phyloP scores from a whole-genome alignment of 1,140 invertebrate genomes.

The Armadillidium nasatum region DNA sequence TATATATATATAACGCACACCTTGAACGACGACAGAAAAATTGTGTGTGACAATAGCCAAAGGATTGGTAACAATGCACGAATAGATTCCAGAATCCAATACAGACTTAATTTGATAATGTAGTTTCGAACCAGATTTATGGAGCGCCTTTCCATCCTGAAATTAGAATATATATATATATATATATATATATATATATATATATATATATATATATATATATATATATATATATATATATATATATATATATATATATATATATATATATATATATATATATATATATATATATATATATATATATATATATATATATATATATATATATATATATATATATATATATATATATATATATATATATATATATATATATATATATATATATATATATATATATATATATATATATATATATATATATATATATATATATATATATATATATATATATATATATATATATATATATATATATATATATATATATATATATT shows the following conservation, averaged over 20 bases:
- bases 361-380: no score
- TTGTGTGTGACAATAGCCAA: neutral
- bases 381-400: no score
- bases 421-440: neutral
- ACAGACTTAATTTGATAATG: neutral
- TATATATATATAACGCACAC: neutral
- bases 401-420: no score
- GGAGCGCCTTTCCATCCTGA: neutral
- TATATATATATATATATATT: slow-evolving; percentile 15
- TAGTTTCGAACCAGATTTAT: neutral
- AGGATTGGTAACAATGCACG: slow-evolving; percentile 4
- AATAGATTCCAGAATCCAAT: neutral
- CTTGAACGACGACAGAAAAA: neutral
- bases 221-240: slow-evolving; percentile 9
- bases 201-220: neutral
- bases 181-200: slow-evolving; percentile 3
- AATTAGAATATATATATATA: neutral
- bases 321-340: no score
- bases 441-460: slow-evolving; percentile 13
- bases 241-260: slow-evolving; percentile 13
- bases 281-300: no score
- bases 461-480: slow-evolving; percentile 11
- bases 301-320: no score
- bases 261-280: neutral
- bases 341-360: no score